Evolutionary conservation across 2,113 vertebrate genomes (phyloP).

Genomic region (Bambusicola thoracicus): DNA sequence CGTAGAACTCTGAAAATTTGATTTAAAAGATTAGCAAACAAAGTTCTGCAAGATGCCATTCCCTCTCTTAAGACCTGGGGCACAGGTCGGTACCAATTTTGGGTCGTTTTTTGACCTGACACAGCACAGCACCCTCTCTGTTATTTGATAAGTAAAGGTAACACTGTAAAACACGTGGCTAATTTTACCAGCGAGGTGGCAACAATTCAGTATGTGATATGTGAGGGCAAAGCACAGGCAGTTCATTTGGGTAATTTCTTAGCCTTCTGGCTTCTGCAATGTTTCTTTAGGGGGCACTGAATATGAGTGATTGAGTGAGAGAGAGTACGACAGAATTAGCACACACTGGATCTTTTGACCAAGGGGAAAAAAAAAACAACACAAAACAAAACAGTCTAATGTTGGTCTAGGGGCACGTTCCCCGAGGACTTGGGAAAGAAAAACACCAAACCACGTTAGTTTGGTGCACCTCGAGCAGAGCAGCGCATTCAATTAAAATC

Average conservation of each 20-base stretch:
- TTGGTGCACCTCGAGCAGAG: constrained; percentile 69
- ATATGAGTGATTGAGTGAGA: constrained; percentile 74
- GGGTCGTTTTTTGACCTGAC: neutral
- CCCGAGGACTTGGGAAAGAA: constrained; percentile 75
- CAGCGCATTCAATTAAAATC: constrained; percentile 61
- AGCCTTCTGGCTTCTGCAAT: constrained; percentile 65
- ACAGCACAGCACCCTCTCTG: neutral
- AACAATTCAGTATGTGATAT: constrained; percentile 57
- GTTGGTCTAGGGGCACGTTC: constrained; percentile 66
- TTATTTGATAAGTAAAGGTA: constrained; percentile 27
- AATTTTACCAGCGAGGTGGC: constrained; percentile 69
- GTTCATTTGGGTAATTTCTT: constrained; percentile 73
- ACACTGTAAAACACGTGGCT: constrained; percentile 34
- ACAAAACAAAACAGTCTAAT: constrained; percentile 61
- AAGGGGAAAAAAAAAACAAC: neutral
- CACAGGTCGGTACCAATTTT: neutral
- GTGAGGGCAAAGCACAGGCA: constrained; percentile 48
- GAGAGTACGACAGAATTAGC: constrained; percentile 67
- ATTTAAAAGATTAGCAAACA: neutral
- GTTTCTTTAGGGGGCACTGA: constrained; percentile 73
- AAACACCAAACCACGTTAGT: constrained; percentile 62
- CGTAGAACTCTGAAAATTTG: neutral
- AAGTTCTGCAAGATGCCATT: neutral
- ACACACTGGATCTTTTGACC: constrained; percentile 81
- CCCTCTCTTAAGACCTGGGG: neutral